A percentile compares a stretch with the other conserved stretches of the same genome.
Evolutionary conservation across 2,888 invertebrate species (phyloP).

Genomic region (Formica aserva): DNA sequence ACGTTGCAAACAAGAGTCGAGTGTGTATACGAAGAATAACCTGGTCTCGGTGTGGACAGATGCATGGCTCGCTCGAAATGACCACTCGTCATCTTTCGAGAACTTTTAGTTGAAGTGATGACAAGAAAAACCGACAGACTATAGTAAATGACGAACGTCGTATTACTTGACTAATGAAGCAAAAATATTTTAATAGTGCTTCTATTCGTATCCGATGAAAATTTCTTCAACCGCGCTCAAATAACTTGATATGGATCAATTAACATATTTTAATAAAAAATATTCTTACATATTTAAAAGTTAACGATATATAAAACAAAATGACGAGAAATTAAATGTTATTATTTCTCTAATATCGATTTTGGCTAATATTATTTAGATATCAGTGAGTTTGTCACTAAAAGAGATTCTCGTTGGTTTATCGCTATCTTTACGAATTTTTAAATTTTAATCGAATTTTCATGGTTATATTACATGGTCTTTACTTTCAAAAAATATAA

Average conservation of each 20-base stretch:
- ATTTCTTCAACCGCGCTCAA: slow-evolving; percentile 54
- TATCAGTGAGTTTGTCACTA: background rate
- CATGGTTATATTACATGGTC: background rate
- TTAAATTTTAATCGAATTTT: background rate
- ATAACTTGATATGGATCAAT: background rate
- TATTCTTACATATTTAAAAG: background rate
- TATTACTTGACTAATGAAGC: slow-evolving; percentile 28
- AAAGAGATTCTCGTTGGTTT: background rate
- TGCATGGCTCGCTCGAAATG: slow-evolving; percentile 28
- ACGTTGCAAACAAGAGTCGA: slow-evolving; percentile 69
- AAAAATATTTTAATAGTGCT: slow-evolving; percentile 30
- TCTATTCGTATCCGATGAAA: slow-evolving; percentile 61
- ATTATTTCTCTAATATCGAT: background rate
- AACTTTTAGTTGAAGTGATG: slow-evolving; percentile 61
- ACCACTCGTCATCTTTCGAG: slow-evolving; percentile 41
- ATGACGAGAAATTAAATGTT: background rate
- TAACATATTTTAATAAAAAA: slow-evolving; percentile 1
- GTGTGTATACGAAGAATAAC: slow-evolving; percentile 68
- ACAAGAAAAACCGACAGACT: slow-evolving; percentile 52
- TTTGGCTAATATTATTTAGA: background rate
- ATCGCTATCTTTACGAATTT: background rate
- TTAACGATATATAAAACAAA: slow-evolving; percentile 3
- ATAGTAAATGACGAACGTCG: slow-evolving; percentile 27
- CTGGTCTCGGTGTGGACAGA: slow-evolving; percentile 50
- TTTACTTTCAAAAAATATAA: background rate